A percentile compares a stretch with the other conserved stretches of the same genome.
Evolutionary conservation across 64 coral and sea anemone species (phyloP).

Genomic region (Astreopora myriophthalma): DNA sequence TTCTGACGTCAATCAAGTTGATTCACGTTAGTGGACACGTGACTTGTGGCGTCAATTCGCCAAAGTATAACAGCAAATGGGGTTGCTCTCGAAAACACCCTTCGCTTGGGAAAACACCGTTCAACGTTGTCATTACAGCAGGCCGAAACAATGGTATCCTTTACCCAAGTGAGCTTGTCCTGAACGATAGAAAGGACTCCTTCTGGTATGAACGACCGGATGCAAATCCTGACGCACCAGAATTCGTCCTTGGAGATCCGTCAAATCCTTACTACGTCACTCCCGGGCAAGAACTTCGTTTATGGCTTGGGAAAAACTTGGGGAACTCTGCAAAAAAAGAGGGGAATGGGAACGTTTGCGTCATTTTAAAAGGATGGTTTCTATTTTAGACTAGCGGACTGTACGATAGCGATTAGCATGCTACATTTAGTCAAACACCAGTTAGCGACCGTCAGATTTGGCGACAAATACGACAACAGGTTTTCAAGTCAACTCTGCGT

Average conservation of each 20-base stretch:
- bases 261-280: slow-evolving; percentile 6
- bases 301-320: not conserved
- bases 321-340: not conserved
- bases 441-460: too few relatives aligned
- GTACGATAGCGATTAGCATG: too few relatives aligned
- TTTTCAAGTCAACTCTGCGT: too few relatives aligned
- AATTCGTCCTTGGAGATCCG: not conserved
- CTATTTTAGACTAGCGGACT: not conserved
- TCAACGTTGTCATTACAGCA: slow-evolving; percentile 25
- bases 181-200: not conserved
- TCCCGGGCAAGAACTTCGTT: not conserved
- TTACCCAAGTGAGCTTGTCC: not conserved
- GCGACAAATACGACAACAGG: too few relatives aligned
- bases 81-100: slow-evolving; percentile 28
- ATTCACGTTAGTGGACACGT: not conserved
- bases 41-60: not conserved
- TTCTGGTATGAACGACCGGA: slow-evolving; percentile 1
- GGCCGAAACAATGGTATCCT: not conserved
- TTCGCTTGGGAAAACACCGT: not conserved
- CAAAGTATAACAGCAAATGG: not conserved
- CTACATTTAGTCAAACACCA: too few relatives aligned
- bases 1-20: slow-evolving; percentile 31
- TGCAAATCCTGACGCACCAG: not conserved
- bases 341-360: not conserved
- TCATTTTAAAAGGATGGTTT: not conserved